These are phyloP conservation scores for Drosophila asahinai DNA, from an alignment of 1,140 invertebrate genomes.

Conservation along the genomic window DNA sequence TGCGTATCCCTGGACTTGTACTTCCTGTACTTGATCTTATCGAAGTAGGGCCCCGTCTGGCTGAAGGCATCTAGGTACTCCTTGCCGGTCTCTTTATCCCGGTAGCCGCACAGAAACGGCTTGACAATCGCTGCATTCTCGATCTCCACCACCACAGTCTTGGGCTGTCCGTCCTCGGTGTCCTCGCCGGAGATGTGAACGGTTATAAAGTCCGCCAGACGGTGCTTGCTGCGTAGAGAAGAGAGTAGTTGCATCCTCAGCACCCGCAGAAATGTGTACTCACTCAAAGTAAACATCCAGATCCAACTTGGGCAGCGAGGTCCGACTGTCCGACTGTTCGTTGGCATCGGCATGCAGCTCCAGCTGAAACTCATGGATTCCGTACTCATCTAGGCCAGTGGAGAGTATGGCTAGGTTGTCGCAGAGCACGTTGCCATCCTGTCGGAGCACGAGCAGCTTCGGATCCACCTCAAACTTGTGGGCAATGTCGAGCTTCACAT, in stretches of 20 bases:
- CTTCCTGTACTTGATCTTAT: constrained; percentile 72
- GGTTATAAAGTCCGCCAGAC: constrained; percentile 86
- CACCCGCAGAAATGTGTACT: constrained; percentile 19
- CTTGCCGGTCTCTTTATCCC: constrained; percentile 84
- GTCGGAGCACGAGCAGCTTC: constrained; percentile 50
- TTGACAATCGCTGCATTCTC: constrained; percentile 86
- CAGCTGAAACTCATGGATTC: constrained; percentile 74
- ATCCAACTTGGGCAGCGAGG: constrained; percentile 47
- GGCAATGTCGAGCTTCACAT: constrained; percentile 77
- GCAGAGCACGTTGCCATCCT: constrained; percentile 44
- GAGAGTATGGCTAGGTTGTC: constrained; percentile 54
- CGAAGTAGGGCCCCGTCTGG: constrained; percentile 87
- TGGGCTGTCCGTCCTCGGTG: constrained; percentile 74
- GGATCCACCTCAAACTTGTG: constrained; percentile 76
- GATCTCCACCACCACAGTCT: constrained; percentile 86
- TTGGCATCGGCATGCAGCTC: constrained; percentile 15
- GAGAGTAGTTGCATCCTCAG: not conserved
- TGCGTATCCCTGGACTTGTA: constrained; percentile 78
- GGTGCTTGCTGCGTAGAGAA: constrained; percentile 60
- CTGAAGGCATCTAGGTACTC: constrained; percentile 87
- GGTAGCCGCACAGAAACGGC: constrained; percentile 87
- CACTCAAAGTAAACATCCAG: constrained; percentile 80
- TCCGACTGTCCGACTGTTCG: not conserved
- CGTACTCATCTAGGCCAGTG: constrained; percentile 69
- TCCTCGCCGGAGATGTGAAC: constrained; percentile 84